Base-by-base conservation (phyloP, 2,113 vertebrate species). In the Mellivora capensis region DNA sequence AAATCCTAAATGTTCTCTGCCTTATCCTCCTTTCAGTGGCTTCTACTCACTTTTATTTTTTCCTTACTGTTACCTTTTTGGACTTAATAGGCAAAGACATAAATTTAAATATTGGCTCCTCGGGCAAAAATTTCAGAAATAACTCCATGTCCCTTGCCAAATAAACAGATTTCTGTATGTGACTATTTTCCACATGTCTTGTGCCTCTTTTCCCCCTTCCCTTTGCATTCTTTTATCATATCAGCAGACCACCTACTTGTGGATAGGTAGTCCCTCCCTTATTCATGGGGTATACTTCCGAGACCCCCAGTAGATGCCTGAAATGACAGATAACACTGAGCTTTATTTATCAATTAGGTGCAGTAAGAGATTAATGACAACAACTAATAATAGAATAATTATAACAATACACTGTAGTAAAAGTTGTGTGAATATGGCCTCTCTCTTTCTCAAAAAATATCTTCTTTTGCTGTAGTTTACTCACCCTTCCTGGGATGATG, bases 91-190 rank as follows among this genome's bases (percentile, higher is more conserved):
- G 23, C 71, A 96, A 7, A 27, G 79, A 91, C 42, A 67, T 84
- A 84, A 54, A 90, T 96, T 87, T 93, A 67, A 94, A 85, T 62
- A n/a, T 59, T 96, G 59, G 17, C 64, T 39, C 25, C 61, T 87
- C 21, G 74, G 91, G 93, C n/a, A 83, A 77, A 95, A 84, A 69
- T 47, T 90, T 93, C 42, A 85, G 79, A 95, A 91, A 85, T 84
- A 87, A 91, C 59, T 90, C 31, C 47, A 47, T 84, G 14, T 67
- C 39, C 39, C 20, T 97, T 69, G 77, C n/a, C 39, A 87, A 95
- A 90, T 94, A 87, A 93, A 90, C 12, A 74, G 27, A 90, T 84
- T 95, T 87, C 59, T 92, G n/a, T 54, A 44, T 39, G 61, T 61
- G 87, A 79, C 37, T 94, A 90, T 94, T 96, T 95, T 67, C n/a